phyloP scores from a whole-genome alignment of 2,113 vertebrate species.

The Jaculus jaculus region DNA sequence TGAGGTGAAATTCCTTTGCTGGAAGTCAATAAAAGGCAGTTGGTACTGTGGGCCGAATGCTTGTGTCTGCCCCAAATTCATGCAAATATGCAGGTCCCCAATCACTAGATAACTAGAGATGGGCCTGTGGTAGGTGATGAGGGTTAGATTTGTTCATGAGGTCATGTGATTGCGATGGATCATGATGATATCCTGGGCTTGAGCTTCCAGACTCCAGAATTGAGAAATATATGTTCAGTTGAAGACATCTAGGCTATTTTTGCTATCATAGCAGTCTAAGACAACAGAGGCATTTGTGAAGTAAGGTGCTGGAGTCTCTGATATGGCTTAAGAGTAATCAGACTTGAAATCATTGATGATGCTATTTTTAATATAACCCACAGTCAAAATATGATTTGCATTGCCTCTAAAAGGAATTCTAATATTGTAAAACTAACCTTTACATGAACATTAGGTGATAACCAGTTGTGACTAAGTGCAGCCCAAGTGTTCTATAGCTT shows the following conservation, averaged over 20 bases:
- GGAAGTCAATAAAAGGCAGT: neutral
- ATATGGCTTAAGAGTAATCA: neutral
- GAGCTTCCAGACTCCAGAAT: neutral
- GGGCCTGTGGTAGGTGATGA: neutral
- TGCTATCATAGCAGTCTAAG: neutral
- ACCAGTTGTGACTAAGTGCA: neutral
- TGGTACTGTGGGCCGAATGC: neutral
- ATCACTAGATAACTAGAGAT: neutral
- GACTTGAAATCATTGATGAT: neutral
- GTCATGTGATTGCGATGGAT: no score
- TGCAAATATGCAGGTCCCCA: neutral
- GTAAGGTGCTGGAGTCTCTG: neutral
- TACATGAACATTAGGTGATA: neutral
- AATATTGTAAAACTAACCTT: neutral
- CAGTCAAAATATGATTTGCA: neutral
- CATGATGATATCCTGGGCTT: neutral
- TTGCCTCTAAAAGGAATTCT: slow-evolving; percentile 44
- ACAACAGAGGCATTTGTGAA: neutral
- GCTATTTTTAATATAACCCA: neutral
- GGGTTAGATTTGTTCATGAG: neutral
- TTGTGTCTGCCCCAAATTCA: neutral
- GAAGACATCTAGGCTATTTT: neutral
- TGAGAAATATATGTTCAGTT: neutral
- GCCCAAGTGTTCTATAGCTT: neutral
- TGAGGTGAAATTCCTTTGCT: slow-evolving; percentile 35